Conservation (phyloP, 2,797 vertebrate species). For the Agapornis canus region DNA sequence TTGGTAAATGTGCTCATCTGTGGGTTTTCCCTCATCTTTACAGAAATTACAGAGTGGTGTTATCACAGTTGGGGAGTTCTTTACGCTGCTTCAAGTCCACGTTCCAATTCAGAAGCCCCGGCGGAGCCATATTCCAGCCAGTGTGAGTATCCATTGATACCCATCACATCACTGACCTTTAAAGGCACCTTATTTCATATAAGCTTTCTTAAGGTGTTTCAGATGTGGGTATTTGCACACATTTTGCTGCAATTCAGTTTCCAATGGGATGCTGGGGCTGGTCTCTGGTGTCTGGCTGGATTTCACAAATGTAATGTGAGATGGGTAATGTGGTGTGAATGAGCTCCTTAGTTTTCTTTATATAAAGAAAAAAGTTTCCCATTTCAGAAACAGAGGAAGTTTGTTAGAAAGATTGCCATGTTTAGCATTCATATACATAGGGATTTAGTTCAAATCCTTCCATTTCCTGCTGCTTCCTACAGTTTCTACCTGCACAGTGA, state of each 20-base stretch:
- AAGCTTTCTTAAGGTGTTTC: neutral
- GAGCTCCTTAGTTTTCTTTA: neutral
- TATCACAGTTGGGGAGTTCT: slow-evolving; percentile 89
- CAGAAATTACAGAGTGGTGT: slow-evolving; percentile 88
- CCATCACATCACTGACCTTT: neutral
- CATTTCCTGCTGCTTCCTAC: neutral
- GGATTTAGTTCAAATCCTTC: neutral
- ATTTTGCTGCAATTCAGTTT: neutral
- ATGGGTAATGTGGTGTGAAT: neutral
- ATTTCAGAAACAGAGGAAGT: neutral
- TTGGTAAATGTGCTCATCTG: neutral
- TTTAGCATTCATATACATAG: neutral
- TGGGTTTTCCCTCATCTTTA: neutral
- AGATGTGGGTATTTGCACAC: neutral
- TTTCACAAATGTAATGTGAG: neutral
- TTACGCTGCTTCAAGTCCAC: slow-evolving; percentile 89
- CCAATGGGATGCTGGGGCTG: neutral
- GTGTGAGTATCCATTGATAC: slow-evolving; percentile 74
- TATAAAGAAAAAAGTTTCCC: neutral
- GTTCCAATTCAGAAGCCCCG: slow-evolving; percentile 90
- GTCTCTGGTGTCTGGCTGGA: neutral
- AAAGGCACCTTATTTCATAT: neutral
- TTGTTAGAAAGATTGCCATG: neutral
- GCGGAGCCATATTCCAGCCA: slow-evolving; percentile 86
- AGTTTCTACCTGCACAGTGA: neutral